phyloP scores from a whole-genome alignment of 2,113 vertebrate species.

The Chaenocephalus aceratus region DNA sequence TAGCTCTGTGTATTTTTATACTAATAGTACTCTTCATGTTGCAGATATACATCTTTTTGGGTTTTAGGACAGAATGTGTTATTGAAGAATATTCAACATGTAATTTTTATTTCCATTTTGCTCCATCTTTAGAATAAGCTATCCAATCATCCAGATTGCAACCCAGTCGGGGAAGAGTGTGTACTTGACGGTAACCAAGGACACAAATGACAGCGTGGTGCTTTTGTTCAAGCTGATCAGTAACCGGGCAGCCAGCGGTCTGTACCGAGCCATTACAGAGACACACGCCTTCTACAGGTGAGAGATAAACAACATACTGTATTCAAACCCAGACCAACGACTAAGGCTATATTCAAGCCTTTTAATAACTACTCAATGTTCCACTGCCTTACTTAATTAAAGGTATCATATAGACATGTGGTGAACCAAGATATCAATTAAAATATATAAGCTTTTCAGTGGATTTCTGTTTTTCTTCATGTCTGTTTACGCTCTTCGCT shows the following conservation, averaged over 20 bases:
- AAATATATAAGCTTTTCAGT: no score
- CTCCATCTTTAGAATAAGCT: slow-evolving; percentile 85
- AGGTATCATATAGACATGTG: not conserved
- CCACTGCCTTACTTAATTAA: not conserved
- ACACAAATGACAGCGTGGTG: slow-evolving; percentile 92
- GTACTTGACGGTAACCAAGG: slow-evolving; percentile 95
- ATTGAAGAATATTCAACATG: not conserved
- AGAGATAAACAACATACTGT: slow-evolving; percentile 11
- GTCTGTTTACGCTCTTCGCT: no score
- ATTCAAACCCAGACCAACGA: no score
- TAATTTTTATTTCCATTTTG: not conserved
- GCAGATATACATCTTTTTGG: no score
- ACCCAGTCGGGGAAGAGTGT: slow-evolving; percentile 98
- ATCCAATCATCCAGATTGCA: slow-evolving; percentile 98
- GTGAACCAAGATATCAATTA: not conserved
- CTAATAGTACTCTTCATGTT: not conserved
- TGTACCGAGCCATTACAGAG: slow-evolving; percentile 97
- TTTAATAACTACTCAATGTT: no score
- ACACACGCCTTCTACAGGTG: slow-evolving; percentile 98
- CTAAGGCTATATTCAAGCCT: not conserved
- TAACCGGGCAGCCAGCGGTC: slow-evolving; percentile 94
- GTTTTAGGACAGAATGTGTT: no score
- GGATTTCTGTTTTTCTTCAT: no score
- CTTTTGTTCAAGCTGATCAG: slow-evolving; percentile 97
- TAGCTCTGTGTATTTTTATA: not conserved